Evolutionary conservation across 2,797 vertebrate genomes (phyloP).

Genomic region (Mus spretus): DNA sequence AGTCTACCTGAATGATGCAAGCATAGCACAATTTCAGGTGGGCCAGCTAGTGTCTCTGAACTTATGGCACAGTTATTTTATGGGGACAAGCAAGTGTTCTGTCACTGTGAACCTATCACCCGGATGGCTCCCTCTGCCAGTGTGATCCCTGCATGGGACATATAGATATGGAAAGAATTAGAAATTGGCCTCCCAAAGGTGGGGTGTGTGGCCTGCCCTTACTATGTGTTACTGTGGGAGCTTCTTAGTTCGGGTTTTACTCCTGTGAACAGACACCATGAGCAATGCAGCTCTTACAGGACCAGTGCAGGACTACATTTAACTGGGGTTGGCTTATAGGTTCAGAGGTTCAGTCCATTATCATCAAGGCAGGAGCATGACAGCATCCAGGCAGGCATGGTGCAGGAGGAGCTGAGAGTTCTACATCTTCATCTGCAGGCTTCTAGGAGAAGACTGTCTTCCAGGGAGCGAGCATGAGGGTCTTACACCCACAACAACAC

Average conservation of each 20-base stretch:
- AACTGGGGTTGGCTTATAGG: too few species aligned
- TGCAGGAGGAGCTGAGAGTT: too few species aligned
- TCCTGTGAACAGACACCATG: too few species aligned
- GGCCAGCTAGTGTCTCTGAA: fast-evolving
- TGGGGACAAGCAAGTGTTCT: fast-evolving
- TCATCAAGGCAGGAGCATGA: too few species aligned
- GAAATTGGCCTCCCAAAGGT: fast-evolving
- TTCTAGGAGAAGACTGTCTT: background rate
- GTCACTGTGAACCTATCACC: background rate
- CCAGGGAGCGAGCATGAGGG: background rate
- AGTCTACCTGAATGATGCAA: fast-evolving
- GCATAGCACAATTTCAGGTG: fast-evolving
- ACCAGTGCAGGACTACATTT: too few species aligned
- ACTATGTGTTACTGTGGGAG: fast-evolving
- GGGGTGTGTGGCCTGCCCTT: too few species aligned
- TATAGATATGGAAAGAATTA: fast-evolving
- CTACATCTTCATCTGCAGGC: background rate
- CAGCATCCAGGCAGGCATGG: too few species aligned
- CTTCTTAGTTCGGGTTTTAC: background rate
- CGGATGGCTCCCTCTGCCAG: background rate
- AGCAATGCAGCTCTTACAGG: too few species aligned
- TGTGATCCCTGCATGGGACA: fast-evolving
- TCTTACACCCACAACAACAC: background rate
- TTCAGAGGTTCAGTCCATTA: too few species aligned
- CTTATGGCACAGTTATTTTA: fast-evolving